These are phyloP conservation scores for Pristionchus pacificus DNA, from an alignment of 1,140 invertebrate species.

Conservation along the genomic window DNA sequence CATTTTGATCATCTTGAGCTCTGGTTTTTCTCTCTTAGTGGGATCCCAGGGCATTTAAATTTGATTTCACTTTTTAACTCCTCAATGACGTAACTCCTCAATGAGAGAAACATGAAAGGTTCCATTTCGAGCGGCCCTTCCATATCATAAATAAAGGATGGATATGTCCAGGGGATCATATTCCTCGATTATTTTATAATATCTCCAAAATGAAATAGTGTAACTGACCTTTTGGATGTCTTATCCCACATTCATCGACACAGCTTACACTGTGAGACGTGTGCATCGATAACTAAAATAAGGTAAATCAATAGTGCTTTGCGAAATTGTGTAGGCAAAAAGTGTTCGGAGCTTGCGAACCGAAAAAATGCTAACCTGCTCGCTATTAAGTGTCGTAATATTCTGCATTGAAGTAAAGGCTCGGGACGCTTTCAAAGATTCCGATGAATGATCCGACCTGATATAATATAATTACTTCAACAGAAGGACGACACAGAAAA, in stretches of 20 bases:
- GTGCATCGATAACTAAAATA: background rate
- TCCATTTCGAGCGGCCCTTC: too few species aligned
- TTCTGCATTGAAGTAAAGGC: background rate
- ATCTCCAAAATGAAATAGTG: too few species aligned
- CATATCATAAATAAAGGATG: too few species aligned
- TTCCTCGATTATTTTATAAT: too few species aligned
- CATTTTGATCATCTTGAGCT: conserved; percentile 5
- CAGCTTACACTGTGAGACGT: background rate
- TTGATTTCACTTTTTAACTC: conserved; percentile 4
- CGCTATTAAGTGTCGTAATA: background rate
- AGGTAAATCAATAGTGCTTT: background rate
- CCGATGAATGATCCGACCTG: too few species aligned
- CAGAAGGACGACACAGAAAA: too few species aligned
- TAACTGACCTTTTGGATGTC: too few species aligned
- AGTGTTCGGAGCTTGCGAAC: background rate
- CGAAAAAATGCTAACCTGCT: background rate
- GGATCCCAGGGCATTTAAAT: conserved; percentile 12
- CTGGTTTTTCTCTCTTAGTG: background rate
- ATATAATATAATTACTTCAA: too few species aligned
- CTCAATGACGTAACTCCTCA: too few species aligned
- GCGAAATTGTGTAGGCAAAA: background rate
- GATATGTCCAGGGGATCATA: too few species aligned
- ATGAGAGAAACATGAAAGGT: too few species aligned
- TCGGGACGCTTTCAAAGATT: too few species aligned
- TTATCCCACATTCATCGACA: background rate